A percentile compares a stretch with the other conserved stretches of the same genome.
phyloP scores from a whole-genome alignment of 2,113 vertebrate genomes.

The Hemiscyllium ocellatum region DNA sequence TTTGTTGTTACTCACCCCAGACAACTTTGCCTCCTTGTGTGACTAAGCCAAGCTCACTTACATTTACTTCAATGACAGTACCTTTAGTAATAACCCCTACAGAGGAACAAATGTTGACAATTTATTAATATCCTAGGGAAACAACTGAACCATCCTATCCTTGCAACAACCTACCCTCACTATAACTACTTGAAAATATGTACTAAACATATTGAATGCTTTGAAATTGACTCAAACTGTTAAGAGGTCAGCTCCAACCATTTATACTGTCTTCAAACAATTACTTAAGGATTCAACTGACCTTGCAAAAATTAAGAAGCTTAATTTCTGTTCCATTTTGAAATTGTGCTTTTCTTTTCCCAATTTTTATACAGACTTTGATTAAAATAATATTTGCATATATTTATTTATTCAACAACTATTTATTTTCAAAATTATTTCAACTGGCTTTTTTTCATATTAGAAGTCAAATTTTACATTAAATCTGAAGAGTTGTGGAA shows the following conservation, averaged over 20 bases:
- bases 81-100: constrained; percentile 97
- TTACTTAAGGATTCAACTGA: neutral
- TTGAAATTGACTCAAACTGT: neutral
- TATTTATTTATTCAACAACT: no score
- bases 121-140: neutral
- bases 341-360: neutral
- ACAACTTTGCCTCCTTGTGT: constrained; percentile 97
- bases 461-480: neutral
- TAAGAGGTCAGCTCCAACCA: neutral
- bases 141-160: neutral
- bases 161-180: neutral
- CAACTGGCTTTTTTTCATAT: neutral
- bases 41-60: constrained; percentile 91
- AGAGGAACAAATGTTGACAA: neutral
- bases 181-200: neutral
- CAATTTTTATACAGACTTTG: neutral
- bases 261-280: neutral
- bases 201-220: neutral
- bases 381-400: neutral
- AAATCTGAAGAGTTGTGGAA: neutral
- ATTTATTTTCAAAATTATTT: neutral
- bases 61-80: constrained; percentile 88
- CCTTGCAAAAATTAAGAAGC: neutral
- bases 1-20: constrained; percentile 75
- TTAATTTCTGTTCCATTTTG: neutral